Base-by-base conservation (phyloP, 1,140 invertebrate genomes). In the Argopecten irradians region DNA sequence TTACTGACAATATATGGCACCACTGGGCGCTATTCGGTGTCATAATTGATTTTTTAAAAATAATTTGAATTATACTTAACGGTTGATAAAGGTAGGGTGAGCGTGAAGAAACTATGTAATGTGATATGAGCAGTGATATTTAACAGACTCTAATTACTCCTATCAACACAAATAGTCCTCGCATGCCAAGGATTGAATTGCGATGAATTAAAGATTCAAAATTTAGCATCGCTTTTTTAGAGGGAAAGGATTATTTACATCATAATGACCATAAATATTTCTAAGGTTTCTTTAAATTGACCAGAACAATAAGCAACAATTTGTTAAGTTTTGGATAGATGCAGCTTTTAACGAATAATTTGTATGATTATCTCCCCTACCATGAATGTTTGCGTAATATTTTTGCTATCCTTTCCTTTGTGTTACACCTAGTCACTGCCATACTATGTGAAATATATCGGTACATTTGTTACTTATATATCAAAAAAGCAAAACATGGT, bases 61-160 rank as follows among this genome's bases (percentile, higher is more conserved):
- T 71, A 71, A n/a, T 71, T 71, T 71, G 55, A 71, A 71, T 71
- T 71, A 71, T 71, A 71, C 55, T 71, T 71, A 71, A 71, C 5
- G 28, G 55, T 71, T 71, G 55, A 71, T 71, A 71, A 71, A 71
- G 16, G 55, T 28, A 71, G 28, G 22, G 55, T 22, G 28, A 71
- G 55, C 55, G 55, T 71, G 55, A 71, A n/a, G 55, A 71, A 11
- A 28, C 5, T n/a, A 28, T 16, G 55, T 3, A 71, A 71, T 71
- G n/a, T 28, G 55, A 71, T 71, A 71, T 71, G 55, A 16, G 19
- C 55, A 71, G 55, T n/a, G 55, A n/a, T n/a, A 71, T 71, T 71
- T 71, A 71, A 71, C 55, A 71, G n/a, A 71, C 14, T 5, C n/a
- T 16, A 71, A 71, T 28, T 28, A 71, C 16, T 71, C 55, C n/a